Base-by-base conservation (phyloP, 2,888 invertebrate species). In the Oscheius myriophilus region DNA sequence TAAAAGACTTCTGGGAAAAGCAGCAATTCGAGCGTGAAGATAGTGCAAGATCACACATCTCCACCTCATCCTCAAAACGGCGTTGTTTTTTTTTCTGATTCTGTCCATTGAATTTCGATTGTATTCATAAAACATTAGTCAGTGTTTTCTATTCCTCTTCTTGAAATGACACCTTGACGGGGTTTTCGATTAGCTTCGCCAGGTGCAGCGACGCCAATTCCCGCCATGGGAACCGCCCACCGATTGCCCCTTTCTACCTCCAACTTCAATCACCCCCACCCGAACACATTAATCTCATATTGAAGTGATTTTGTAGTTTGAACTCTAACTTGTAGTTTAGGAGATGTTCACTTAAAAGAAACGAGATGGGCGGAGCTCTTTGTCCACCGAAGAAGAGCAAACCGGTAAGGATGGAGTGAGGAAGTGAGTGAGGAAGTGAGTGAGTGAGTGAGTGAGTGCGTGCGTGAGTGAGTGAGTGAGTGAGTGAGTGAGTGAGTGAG, bases 351-450 rank as follows among this genome's bases (percentile, higher is more conserved):
- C 41, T 21, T 39, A 55, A 21, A 55, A 26, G 18, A 25, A 25
- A 39, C 21, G 21, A 33, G 33, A 84, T 84, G 84, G 84, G 84
- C 21, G 78, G 83, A 41, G 72, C 82, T n/a, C 70, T 84, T 46
- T 84, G 84, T 70, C 80, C 80, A 49, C 81, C 82, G 25, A 72
- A 71, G 53, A 77, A 74, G 59, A 79, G 78, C 67, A 84, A 84
- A 70, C 70, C 78, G 46, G 79, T 82, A 46, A 71, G 69, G n/a
- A 11, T 21, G 23, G 49, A 49, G 18, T 6, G 21, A 49, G 21
- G 6, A n/a, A 49, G 21, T 6, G 49, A 18, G 18, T 6, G 18
- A 49, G 49, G 11, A 6, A 49, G 49, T 4, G 49, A n/a, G 21
- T 6, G 18, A 21, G 21, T 6, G 18, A 49, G 49, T 4, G 33